Evolutionary conservation across 2,888 invertebrate genomes (phyloP), one percentile per base, ranked within the genome.

Genomic region (Linnaemya tessellans): DNA sequence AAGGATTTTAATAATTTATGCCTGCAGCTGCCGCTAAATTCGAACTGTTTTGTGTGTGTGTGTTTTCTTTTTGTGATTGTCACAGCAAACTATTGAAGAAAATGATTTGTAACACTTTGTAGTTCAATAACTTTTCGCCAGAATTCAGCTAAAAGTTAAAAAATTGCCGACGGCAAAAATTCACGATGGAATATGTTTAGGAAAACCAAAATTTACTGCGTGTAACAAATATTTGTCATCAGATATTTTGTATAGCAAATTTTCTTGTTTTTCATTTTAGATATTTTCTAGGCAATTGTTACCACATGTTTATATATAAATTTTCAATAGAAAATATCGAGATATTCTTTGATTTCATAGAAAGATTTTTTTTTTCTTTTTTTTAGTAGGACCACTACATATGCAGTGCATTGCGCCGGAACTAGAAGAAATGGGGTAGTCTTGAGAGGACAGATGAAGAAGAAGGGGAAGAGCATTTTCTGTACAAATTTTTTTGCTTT

Each of bases 1-100:
- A 70, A 22, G 38, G 41, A 41, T 77, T 67, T 54, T 67, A 13
- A 67, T 80, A 80, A 80, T 80, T 73, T 74, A 77, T 77, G 49
- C 38, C 65, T 30, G 73, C 77, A 84, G 84, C 84, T 77, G 84
- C 46, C 38, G 54, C 25, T 38, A 41, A 41, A 11, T 15, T 13
- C 11, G 22, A 15, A 51, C n/a, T 15, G n/a, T n/a, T n/a, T n/a
- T 41, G 38, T 46, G 15, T 46, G 38, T 62, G 13, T 38, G 25
- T 1, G 38, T 41, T 9, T 41, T 11, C 1, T 41, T 41, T 41
- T 41, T 38, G 41, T 43, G 73, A 67, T 67, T 78, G 71, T 56
- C 73, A 60, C 58, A 80, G 74, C 41, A 41, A 74, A 60, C 60
- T 74, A 74, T 80, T 68, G 25, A 30, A 41, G 0, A 0, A 54